These are phyloP conservation scores for Anolis sagrei DNA, from an alignment of 2,113 vertebrate species.

Conservation along the genomic window DNA sequence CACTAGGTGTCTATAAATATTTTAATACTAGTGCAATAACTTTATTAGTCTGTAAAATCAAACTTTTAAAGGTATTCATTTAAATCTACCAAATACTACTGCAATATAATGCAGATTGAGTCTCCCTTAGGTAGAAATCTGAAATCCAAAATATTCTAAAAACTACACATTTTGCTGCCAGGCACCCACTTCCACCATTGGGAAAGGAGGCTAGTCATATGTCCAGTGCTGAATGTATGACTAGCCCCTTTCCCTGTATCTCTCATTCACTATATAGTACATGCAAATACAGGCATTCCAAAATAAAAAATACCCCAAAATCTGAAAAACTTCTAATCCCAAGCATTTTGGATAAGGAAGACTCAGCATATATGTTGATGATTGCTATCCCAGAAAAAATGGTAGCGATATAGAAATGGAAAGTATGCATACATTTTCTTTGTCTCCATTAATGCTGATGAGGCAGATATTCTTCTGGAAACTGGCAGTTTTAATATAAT, in stretches of 20 bases:
- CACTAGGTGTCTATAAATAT: conserved; percentile 2
- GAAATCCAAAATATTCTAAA: too few relatives aligned
- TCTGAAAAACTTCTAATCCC: too few relatives aligned
- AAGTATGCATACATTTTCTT: background rate
- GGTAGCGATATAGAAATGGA: background rate
- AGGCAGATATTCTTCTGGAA: background rate
- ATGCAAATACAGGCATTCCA: too few relatives aligned
- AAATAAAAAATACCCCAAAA: too few relatives aligned
- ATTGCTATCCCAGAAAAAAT: background rate
- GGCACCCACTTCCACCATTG: too few relatives aligned
- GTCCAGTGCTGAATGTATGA: too few relatives aligned
- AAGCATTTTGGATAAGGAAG: too few relatives aligned
- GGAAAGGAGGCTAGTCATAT: too few relatives aligned
- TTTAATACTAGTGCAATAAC: background rate
- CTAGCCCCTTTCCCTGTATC: too few relatives aligned
- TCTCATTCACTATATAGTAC: too few relatives aligned
- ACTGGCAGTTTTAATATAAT: background rate
- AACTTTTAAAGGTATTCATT: background rate
- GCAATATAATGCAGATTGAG: background rate
- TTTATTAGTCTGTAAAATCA: background rate
- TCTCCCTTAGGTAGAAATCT: too few relatives aligned
- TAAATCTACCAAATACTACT: background rate
- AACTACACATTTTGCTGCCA: too few relatives aligned
- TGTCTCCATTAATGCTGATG: background rate
- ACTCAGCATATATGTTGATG: background rate